A percentile compares a stretch with the other conserved stretches of the same genome.
Evolutionary conservation across 1,140 invertebrate species (phyloP).

Genomic region (Micrasema longulum): DNA sequence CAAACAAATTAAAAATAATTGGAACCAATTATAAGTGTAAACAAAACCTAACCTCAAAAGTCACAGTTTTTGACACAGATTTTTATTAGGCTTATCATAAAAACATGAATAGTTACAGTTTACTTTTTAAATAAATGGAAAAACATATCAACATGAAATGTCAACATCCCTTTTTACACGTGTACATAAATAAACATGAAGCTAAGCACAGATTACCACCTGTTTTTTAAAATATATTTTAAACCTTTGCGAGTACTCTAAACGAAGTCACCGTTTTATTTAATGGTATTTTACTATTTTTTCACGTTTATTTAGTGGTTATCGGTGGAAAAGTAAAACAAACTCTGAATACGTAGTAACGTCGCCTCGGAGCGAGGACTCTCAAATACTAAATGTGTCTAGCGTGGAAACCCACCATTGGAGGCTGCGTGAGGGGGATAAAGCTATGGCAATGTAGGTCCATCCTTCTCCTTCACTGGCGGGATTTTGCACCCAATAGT

Average conservation of each 20-base stretch:
- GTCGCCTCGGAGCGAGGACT: slow-evolving; percentile 15
- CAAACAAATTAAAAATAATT: too few relatives aligned
- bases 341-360: slow-evolving; percentile 12
- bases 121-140: too few relatives aligned
- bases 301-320: neutral
- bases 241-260: neutral
- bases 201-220: neutral
- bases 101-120: too few relatives aligned
- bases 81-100: too few relatives aligned
- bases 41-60: too few relatives aligned
- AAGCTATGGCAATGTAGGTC: neutral
- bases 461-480: slow-evolving; percentile 6
- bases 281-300: neutral
- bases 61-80: too few relatives aligned
- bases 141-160: neutral
- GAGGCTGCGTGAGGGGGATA: slow-evolving; percentile 27
- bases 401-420: slow-evolving; percentile 32
- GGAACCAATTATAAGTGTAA: too few relatives aligned
- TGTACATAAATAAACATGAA: slow-evolving; percentile 25
- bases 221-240: neutral
- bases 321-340: slow-evolving; percentile 9
- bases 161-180: slow-evolving; percentile 35
- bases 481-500: slow-evolving; percentile 30
- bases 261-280: neutral
- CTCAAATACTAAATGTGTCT: slow-evolving; percentile 31